A percentile compares a stretch with the other conserved stretches of the same genome.
These are phyloP conservation scores for Cygnus buccinator DNA, from an alignment of 2,113 vertebrate genomes.

Conservation along the genomic window DNA sequence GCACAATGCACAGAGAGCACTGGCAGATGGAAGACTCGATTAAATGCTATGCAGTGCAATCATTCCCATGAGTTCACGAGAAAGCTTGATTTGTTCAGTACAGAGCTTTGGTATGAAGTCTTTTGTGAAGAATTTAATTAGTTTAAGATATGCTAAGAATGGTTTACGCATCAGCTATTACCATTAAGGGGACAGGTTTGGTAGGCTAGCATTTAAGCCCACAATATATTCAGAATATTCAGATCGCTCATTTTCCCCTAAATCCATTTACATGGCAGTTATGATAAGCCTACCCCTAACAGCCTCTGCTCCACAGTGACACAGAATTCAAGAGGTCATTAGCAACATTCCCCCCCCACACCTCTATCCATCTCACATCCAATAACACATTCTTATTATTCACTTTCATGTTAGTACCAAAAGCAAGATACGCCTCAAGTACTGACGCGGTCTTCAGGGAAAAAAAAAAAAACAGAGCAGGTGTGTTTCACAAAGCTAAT, in stretches of 20 bases:
- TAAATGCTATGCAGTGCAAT: rapidly evolving
- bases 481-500: background rate
- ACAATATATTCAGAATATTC: background rate
- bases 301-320: background rate
- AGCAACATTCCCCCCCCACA: background rate
- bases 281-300: background rate
- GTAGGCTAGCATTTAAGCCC: background rate
- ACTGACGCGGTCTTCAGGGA: background rate
- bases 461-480: background rate
- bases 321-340: background rate
- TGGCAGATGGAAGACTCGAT: background rate
- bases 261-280: background rate
- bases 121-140: background rate
- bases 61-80: background rate
- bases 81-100: background rate
- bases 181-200: background rate
- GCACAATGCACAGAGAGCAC: background rate
- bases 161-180: background rate
- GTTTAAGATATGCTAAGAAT: background rate
- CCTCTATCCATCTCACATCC: background rate
- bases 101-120: background rate
- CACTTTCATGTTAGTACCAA: background rate
- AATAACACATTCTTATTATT: background rate
- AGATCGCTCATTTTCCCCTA: background rate
- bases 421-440: background rate